Evolutionary conservation across 2,888 invertebrate species (phyloP).

Genomic region (Dicranocentrus wangi): DNA sequence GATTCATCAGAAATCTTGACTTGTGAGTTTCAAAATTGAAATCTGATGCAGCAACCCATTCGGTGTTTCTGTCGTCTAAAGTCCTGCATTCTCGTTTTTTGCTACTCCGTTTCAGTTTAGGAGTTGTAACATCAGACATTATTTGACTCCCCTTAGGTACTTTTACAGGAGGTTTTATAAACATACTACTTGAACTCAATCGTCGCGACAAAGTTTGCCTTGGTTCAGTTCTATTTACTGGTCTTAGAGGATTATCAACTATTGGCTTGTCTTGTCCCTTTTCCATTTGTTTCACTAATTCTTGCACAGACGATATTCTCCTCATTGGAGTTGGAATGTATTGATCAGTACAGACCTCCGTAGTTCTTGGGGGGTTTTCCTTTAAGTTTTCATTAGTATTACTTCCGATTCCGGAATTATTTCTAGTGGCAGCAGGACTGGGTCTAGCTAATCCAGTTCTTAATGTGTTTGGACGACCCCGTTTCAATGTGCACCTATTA

Average conservation of each 20-base stretch:
- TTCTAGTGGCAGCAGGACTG: conserved; percentile 69
- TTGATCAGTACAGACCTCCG: not conserved
- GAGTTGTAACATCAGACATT: conserved; percentile 14
- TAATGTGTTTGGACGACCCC: conserved; percentile 77
- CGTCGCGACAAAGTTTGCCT: conserved; percentile 26
- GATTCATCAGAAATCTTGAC: conserved; percentile 11
- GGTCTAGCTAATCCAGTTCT: conserved; percentile 75
- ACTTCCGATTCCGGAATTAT: conserved; percentile 26
- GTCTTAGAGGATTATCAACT: conserved; percentile 18
- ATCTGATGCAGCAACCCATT: conserved; percentile 33
- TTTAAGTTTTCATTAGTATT: conserved; percentile 17
- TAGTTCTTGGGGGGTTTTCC: conserved; percentile 15
- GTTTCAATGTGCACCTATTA: conserved; percentile 75
- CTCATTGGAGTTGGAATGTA: conserved; percentile 58
- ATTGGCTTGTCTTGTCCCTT: conserved; percentile 27
- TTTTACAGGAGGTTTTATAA: conserved; percentile 1
- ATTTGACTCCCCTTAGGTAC: not conserved
- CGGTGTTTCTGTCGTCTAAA: not conserved
- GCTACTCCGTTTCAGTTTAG: conserved; percentile 12
- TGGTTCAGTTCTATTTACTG: conserved; percentile 26
- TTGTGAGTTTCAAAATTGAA: conserved; percentile 40
- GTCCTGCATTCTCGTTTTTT: not conserved
- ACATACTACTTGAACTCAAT: conserved; percentile 16
- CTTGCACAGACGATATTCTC: conserved; percentile 69
- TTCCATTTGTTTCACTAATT: conserved; percentile 66